phyloP scores from a whole-genome alignment of 2,888 invertebrate species.

The Pseudoips prasinana region DNA sequence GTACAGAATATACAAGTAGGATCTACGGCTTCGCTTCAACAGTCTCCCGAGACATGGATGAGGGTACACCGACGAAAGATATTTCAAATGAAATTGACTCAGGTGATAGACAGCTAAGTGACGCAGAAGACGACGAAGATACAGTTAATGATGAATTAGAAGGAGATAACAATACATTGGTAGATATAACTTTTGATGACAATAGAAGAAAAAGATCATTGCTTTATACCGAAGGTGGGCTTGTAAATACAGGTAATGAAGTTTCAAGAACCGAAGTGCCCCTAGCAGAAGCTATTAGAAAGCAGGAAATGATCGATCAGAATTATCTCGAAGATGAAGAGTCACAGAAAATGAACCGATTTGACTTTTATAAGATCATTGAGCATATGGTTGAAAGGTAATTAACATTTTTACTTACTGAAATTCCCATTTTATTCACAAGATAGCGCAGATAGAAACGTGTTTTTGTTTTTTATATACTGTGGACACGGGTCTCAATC shows the following conservation, averaged over 20 bases:
- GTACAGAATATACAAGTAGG: constrained; percentile 79
- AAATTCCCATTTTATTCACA: background rate
- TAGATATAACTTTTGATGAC: constrained; percentile 67
- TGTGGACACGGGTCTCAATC: no score
- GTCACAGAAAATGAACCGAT: constrained; percentile 76
- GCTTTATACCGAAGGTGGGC: constrained; percentile 62
- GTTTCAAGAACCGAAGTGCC: constrained; percentile 50
- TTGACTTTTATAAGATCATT: constrained; percentile 85
- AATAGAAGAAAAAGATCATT: constrained; percentile 55
- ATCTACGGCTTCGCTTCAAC: constrained; percentile 70
- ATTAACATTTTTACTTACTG: constrained; percentile 8
- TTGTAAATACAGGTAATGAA: constrained; percentile 36
- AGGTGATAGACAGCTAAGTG: constrained; percentile 34
- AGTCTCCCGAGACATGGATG: constrained; percentile 67
- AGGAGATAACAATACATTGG: constrained; percentile 57
- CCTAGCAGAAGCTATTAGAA: constrained; percentile 69
- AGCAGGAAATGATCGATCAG: constrained; percentile 72
- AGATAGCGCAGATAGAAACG: no score
- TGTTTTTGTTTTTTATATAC: no score
- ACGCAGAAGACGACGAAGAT: constrained; percentile 25
- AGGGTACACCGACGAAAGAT: constrained; percentile 33
- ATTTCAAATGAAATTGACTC: constrained; percentile 33
- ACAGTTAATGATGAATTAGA: constrained; percentile 29
- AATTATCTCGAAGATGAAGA: constrained; percentile 49
- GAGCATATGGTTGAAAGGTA: constrained; percentile 83